Evolutionary conservation across 2,113 vertebrate species (phyloP), one percentile per base, ranked within the genome.

Genomic region (Ameiurus melas): DNA sequence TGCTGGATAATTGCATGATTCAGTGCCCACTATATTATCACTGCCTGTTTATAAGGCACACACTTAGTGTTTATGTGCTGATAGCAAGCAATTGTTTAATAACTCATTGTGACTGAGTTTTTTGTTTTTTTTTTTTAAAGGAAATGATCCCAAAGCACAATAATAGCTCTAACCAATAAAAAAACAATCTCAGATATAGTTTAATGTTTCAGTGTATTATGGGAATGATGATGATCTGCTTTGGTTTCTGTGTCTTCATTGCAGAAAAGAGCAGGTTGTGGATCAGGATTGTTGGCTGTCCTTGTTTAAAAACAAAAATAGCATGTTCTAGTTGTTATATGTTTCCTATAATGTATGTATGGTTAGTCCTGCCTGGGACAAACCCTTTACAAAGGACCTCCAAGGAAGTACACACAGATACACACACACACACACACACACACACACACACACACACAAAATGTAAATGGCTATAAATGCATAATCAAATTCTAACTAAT

Each of bases 21-120:
- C 77, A 64, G 64, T 87, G 80, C 66, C 58, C 60, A 73, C 73
- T 88, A 68, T 85, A 88, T 82, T 90, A 88, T 90, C 75, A 60
- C 33, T 82, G 58, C 16, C 83, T 87, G 87, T 87, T 87, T 87
- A 85, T 84, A 85, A 87, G 77, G 36, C 79, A 73, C 57, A 86
- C 68, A 71, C 47, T 64, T 71, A 85, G 66, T 86, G 27, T 43
- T 82, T 81, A 79, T 80, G 51, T 64, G 60, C 86, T 57, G 71
- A 73, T 79, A 68, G 71, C 84, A 85, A 36, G 80, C 64, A 70
- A 60, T 80, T 55, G 55, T 70, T 79, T 89, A 66, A 80, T 58
- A 84, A 85, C 36, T 87, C 78, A 83, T 68, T n/a, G 19, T 86
- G 22, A 55, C 57, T 22, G 53, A 47, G 43, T 47, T 47, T 3